Conservation (phyloP, 2,113 vertebrate genomes). For the Peromyscus leucopus region DNA sequence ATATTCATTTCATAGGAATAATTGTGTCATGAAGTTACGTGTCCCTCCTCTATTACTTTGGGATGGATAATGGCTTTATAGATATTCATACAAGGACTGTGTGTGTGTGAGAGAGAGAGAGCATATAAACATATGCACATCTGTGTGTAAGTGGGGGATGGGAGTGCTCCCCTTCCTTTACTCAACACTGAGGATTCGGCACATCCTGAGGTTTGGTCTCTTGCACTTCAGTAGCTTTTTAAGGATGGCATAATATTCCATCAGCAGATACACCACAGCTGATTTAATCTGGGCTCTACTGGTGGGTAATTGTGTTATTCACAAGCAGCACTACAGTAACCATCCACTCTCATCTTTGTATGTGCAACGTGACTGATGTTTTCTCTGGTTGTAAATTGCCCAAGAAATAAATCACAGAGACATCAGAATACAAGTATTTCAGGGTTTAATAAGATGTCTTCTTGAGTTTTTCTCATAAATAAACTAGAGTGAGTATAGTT, state of each 20-base stretch:
- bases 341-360: too few species aligned
- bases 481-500: not conserved
- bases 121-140: not conserved
- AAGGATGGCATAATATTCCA: too few species aligned
- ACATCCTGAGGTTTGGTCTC: not conserved
- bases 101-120: not conserved
- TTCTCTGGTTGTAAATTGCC: not conserved
- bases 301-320: not conserved
- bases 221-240: not conserved
- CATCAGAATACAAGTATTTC: not conserved
- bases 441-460: not conserved
- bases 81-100: not conserved
- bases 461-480: not conserved
- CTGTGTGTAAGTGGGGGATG: not conserved
- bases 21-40: not conserved
- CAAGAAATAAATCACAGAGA: not conserved
- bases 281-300: not conserved
- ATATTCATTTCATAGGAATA: not conserved
- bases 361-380: not conserved
- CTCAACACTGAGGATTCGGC: not conserved
- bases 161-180: not conserved
- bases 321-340: not conserved
- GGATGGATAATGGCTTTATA: not conserved
- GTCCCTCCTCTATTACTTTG: not conserved
- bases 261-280: not conserved